phyloP scores from a whole-genome alignment of 2,888 invertebrate species.

The Hirtodrosophila cameraria region DNA sequence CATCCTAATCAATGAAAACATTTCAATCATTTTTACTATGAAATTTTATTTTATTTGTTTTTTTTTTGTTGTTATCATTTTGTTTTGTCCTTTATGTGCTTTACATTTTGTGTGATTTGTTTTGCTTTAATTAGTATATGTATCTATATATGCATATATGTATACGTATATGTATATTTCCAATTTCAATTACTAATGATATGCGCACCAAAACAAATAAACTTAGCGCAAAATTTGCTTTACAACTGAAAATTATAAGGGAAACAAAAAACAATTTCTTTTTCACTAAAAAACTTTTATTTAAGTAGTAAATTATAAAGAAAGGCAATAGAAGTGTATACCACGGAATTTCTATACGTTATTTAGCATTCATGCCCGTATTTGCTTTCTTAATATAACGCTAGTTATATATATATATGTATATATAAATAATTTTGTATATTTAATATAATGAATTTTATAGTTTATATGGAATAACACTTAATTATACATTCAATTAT shows the following conservation, averaged over 20 bases:
- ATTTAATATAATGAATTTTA: slow-evolving; percentile 76
- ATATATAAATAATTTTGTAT: slow-evolving; percentile 45
- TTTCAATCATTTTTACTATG: slow-evolving; percentile 56
- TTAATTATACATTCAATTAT: slow-evolving; percentile 81
- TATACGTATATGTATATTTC: slow-evolving; percentile 61
- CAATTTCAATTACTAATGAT: slow-evolving; percentile 68
- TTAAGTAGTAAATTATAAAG: slow-evolving; percentile 73
- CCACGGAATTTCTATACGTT: slow-evolving; percentile 64
- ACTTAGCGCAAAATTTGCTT: slow-evolving; percentile 58
- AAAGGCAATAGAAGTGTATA: slow-evolving; percentile 74
- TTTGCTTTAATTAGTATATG: slow-evolving; percentile 50
- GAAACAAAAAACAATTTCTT: slow-evolving; percentile 31
- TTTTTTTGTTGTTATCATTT: slow-evolving; percentile 46
- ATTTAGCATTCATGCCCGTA: slow-evolving; percentile 64
- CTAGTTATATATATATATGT: slow-evolving; percentile 59
- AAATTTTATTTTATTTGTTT: slow-evolving; percentile 70
- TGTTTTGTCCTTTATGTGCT: slow-evolving; percentile 74
- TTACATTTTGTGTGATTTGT: slow-evolving; percentile 69
- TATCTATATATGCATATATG: slow-evolving; percentile 61
- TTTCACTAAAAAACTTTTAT: slow-evolving; percentile 65
- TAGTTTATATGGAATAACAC: slow-evolving; percentile 83
- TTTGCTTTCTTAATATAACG: slow-evolving; percentile 61
- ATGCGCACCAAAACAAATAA: slow-evolving; percentile 69
- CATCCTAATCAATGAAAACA: slow-evolving; percentile 8
- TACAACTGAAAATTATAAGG: slow-evolving; percentile 32